A percentile compares a stretch with the other conserved stretches of the same genome.
Evolutionary conservation across 2,888 invertebrate genomes (phyloP).

Genomic region (Xanthia togata): DNA sequence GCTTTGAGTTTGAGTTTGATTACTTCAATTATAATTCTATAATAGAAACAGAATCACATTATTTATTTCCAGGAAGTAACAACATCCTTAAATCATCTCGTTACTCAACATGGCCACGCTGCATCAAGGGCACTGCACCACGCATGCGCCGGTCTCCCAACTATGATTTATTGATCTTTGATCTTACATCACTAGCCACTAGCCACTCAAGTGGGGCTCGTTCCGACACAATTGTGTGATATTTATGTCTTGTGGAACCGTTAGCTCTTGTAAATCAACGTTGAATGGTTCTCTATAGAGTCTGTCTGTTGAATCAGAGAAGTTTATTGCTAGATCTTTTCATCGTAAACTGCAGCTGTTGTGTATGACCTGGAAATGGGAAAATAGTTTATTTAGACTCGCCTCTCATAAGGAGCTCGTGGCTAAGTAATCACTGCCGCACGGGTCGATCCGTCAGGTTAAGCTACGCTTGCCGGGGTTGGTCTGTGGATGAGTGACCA

Average conservation of each 20-base stretch:
- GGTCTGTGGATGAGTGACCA: no score
- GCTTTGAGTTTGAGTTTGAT: not conserved
- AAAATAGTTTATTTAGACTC: not conserved
- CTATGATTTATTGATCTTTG: slow-evolving; percentile 64
- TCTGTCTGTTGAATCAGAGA: not conserved
- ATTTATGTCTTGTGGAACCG: slow-evolving; percentile 20
- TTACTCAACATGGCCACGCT: slow-evolving; percentile 19
- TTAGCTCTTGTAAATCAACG: slow-evolving; percentile 24
- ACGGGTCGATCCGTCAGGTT: no score
- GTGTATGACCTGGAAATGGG: not conserved
- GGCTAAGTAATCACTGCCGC: no score
- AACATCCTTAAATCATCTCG: slow-evolving; percentile 27
- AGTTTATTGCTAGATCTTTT: not conserved
- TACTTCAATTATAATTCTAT: not conserved
- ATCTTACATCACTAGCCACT: slow-evolving; percentile 50
- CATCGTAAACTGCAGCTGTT: not conserved
- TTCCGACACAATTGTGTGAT: slow-evolving; percentile 35
- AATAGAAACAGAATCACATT: not conserved
- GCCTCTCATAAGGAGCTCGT: no score
- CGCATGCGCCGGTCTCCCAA: slow-evolving; percentile 48
- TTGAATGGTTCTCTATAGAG: slow-evolving; percentile 8
- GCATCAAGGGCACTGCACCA: slow-evolving; percentile 61
- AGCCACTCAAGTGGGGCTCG: slow-evolving; percentile 24
- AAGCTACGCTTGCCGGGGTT: no score
- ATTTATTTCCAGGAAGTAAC: slow-evolving; percentile 17